Evolutionary conservation across 1,140 invertebrate species (phyloP), one percentile per base, ranked within the genome.

Genomic region (Drosophila triauraria): DNA sequence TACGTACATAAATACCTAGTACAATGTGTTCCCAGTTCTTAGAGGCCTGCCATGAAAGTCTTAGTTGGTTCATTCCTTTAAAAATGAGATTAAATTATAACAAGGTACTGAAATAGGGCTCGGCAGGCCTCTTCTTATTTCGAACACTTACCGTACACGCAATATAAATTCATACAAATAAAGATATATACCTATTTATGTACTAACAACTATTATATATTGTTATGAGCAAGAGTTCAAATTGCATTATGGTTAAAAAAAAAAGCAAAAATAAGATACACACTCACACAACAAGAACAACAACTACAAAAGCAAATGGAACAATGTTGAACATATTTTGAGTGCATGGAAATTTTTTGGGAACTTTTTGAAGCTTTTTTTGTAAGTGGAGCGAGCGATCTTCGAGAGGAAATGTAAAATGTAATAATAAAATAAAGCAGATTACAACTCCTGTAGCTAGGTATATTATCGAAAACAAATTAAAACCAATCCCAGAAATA

Each of bases 151-250:
- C 40, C 20, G 46, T 75, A 63, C 58, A 75, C 69, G 71, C 74
- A 84, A 81, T 65, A 67, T 71, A 71, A 58, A 76, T 47, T 68
- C 25, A 59, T 51, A 78, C 35, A 60, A 43, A 79, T 60, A 71
- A 57, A 76, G 38, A 70, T 78, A 75, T 67, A 91, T 76, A 91
- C 59, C 64, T 83, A 91, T 83, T 81, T 83, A 91, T 86, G 71
- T 78, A 86, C 56, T 80, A 82, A 64, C 70, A 56, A 81, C 71
- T 80, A 84, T 72, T 53, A 78, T 74, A 83, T 78, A 86, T 87
- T 88, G 84, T 90, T 90, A 88, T 88, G 85, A 88, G 80, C 84
- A 90, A 90, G 68, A 88, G 85, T 88, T 88, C 85, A 88, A 88
- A 88, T 88, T 84, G 84, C 84, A 87, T 80, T 80, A 88, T 63